phyloP scores from a whole-genome alignment of 2,797 vertebrate species.

The Sus cebifrons region DNA sequence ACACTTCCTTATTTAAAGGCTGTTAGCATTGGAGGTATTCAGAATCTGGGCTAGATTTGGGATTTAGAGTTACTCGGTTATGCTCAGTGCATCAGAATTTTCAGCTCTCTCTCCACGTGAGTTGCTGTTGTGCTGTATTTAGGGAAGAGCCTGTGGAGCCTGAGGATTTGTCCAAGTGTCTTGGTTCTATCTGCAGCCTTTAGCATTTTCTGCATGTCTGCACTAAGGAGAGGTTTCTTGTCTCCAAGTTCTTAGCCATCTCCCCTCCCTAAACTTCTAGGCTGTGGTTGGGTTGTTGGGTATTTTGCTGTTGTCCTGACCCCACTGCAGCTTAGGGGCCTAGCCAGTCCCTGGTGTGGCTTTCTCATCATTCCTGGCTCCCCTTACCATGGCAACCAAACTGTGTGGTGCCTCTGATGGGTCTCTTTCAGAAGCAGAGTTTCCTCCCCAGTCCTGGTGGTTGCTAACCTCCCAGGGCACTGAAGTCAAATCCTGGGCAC shows the following conservation, averaged over 20 bases:
- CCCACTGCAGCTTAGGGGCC: neutral
- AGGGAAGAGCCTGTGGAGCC: neutral
- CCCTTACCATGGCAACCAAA: accelerated
- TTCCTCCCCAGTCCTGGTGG: neutral
- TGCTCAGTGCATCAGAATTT: too few relatives aligned
- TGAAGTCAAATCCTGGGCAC: too few relatives aligned
- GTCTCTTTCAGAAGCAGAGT: neutral
- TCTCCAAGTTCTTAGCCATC: neutral
- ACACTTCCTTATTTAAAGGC: neutral
- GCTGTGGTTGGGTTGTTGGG: neutral
- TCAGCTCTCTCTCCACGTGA: accelerated
- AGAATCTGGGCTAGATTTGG: neutral
- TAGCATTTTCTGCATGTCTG: neutral
- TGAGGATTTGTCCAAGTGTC: neutral
- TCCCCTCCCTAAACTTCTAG: neutral
- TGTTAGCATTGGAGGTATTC: neutral
- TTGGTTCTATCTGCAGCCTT: neutral
- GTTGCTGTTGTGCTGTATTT: accelerated
- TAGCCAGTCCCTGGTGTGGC: accelerated
- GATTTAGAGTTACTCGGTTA: accelerated
- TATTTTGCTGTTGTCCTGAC: neutral
- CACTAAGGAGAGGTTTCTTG: neutral
- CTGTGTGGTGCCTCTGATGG: too few relatives aligned
- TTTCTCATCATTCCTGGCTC: neutral
- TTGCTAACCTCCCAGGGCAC: too few relatives aligned